Percentiles rank a stretch among this genome's conserved stretches.
Evolutionary conservation across 2,888 invertebrate genomes (phyloP).

Genomic region (Papilio gigon): DNA sequence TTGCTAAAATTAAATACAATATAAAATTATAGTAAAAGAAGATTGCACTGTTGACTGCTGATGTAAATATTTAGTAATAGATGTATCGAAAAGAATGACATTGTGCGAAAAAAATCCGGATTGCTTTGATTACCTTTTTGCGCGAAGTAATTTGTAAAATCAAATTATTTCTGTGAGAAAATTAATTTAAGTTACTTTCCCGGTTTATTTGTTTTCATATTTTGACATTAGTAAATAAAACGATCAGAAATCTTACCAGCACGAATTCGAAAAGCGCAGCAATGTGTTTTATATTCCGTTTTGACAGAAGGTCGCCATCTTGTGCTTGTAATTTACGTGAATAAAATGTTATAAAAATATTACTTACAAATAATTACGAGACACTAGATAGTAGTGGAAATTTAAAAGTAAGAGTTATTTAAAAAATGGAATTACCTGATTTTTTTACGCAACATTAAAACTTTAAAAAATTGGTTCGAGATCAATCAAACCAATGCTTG

Average conservation of each 20-base stretch:
- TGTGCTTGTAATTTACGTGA: slow-evolving; percentile 35
- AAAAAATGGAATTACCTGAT: too few relatives aligned
- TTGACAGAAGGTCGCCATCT: slow-evolving; percentile 45
- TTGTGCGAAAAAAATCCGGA: not conserved
- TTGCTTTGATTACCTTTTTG: not conserved
- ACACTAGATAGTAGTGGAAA: too few relatives aligned
- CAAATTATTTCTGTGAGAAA: not conserved
- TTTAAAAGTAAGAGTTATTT: too few relatives aligned
- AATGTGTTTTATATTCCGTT: slow-evolving; percentile 56
- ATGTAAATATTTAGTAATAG: not conserved
- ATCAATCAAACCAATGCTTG: not conserved
- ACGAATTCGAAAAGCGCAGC: slow-evolving; percentile 58
- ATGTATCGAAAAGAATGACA: not conserved
- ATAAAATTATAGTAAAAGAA: too few relatives aligned
- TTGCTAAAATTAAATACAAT: not conserved
- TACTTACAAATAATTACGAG: too few relatives aligned
- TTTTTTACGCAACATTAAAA: too few relatives aligned
- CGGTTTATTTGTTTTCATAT: slow-evolving; percentile 48
- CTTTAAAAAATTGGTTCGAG: too few relatives aligned
- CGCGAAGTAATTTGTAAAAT: not conserved
- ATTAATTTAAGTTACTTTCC: not conserved
- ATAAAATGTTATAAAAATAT: not conserved
- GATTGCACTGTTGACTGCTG: too few relatives aligned
- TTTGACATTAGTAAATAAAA: slow-evolving; percentile 65
- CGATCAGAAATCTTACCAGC: slow-evolving; percentile 57